Evolutionary conservation across 2,888 invertebrate genomes (phyloP).

Genomic region (Plebejus melissa): DNA sequence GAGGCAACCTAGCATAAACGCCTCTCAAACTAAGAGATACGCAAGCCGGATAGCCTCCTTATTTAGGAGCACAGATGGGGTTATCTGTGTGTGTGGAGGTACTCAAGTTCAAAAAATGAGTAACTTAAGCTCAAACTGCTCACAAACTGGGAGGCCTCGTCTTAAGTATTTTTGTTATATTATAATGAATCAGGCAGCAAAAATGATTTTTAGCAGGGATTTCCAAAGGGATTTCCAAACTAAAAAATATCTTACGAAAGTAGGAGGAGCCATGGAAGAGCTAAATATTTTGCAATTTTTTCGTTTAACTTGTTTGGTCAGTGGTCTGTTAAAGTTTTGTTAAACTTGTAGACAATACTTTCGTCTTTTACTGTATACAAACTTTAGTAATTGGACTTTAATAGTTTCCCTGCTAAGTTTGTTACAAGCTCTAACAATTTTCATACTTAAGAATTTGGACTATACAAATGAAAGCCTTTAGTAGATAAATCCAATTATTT

Average conservation of each 20-base stretch:
- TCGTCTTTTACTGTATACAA: not conserved
- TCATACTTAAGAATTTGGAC: not conserved
- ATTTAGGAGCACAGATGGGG: too few relatives aligned
- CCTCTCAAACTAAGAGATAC: too few relatives aligned
- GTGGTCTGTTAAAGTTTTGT: not conserved
- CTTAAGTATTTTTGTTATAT: too few relatives aligned
- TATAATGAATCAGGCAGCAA: too few relatives aligned
- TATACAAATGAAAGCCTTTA: not conserved
- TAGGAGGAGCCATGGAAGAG: not conserved
- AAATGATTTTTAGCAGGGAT: too few relatives aligned
- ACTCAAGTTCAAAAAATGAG: too few relatives aligned
- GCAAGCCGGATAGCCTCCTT: too few relatives aligned
- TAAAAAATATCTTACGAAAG: not conserved
- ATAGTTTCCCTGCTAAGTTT: not conserved
- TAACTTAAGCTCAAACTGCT: too few relatives aligned
- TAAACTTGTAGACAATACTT: not conserved
- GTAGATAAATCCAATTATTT: not conserved
- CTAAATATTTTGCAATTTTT: not conserved
- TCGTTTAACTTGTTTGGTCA: not conserved
- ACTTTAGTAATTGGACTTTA: slow-evolving; percentile 14
- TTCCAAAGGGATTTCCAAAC: too few relatives aligned
- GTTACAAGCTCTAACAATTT: not conserved
- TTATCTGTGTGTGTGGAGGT: too few relatives aligned
- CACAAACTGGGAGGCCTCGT: too few relatives aligned
- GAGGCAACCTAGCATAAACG: too few relatives aligned